Conservation (phyloP, 2,888 invertebrate species). For the Acanthoscelides obtectus region DNA sequence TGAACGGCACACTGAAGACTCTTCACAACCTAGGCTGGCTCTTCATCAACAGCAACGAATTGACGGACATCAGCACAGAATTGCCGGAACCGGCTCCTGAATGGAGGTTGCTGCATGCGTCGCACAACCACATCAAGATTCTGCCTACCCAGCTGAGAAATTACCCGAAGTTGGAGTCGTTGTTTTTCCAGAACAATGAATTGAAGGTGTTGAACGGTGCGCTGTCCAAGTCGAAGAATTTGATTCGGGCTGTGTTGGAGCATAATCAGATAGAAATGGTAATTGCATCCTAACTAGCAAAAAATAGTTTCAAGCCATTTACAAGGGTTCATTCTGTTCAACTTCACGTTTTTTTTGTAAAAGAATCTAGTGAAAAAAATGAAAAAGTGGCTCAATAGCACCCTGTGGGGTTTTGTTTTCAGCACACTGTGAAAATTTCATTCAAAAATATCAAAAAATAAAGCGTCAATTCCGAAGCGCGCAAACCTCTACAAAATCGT, state of each 20-base stretch:
- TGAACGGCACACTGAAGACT: conserved; percentile 75
- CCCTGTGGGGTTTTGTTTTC: too few relatives aligned
- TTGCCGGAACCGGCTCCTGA: conserved; percentile 64
- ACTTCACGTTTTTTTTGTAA: too few relatives aligned
- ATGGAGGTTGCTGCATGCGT: conserved; percentile 66
- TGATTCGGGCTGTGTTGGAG: conserved; percentile 64
- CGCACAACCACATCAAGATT: conserved; percentile 65
- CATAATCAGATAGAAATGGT: conserved; percentile 72
- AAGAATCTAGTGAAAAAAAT: too few relatives aligned
- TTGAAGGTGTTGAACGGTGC: conserved; percentile 68
- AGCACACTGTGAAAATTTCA: too few relatives aligned
- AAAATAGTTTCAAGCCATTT: too few relatives aligned
- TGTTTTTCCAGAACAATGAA: conserved; percentile 70
- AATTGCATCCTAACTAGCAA: conserved; percentile 36
- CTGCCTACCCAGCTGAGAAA: conserved; percentile 68
- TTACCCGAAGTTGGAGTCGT: conserved; percentile 62
- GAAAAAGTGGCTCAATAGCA: too few relatives aligned
- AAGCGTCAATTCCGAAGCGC: too few relatives aligned
- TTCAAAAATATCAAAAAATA: too few relatives aligned
- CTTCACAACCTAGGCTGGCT: conserved; percentile 71
- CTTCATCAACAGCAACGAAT: conserved; percentile 71
- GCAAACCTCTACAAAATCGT: too few relatives aligned
- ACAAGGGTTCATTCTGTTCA: too few relatives aligned
- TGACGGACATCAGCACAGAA: conserved; percentile 70
- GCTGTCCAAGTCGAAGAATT: conserved; percentile 61